Evolutionary conservation across 2,888 invertebrate species (phyloP), one percentile per base, ranked within the genome.

Genomic region (Apantesis nais): DNA sequence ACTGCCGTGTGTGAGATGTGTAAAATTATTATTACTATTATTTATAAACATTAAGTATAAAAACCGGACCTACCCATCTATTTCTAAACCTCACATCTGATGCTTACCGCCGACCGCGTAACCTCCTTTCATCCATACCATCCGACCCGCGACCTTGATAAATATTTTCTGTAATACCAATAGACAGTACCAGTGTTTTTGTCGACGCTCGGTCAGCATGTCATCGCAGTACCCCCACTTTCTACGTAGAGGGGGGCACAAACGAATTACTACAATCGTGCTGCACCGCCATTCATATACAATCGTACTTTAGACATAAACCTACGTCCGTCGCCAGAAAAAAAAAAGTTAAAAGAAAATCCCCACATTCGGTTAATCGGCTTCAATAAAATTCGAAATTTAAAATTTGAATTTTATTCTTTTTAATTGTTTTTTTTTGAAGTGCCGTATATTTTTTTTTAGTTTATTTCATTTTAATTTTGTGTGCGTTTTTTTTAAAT

Each of bases 231-330:
- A 58, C 72, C 83, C 81, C 81, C 81, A 78, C 81, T 79, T 76
- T 75, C 70, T 68, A 29, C 58, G 71, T 67, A 74, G 81, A 60
- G 84, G 85, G n/a, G 84, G 83, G 78, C 78, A 41, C 72, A 70
- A 71, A 79, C n/a, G 77, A 76, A 75, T 78, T 73, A 78, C 78
- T 77, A 76, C 74, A 75, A 76, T 81, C 65, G 37, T 22, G 72
- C 66, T 58, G 52, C 34, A 29, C 65, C 25, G 12, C 34, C 79
- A 80, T 78, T 81, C 81, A 82, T 79, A 80, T 67, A 69, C 52
- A 69, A 66, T 71, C 74, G 72, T 63, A 73, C 79, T 81, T 78
- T 78, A 80, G 70, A 76, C 71, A 68, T 70, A 72, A 70, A 70
- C 68, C 4, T 69, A 76, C 74, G 74, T 74, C 74, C 58, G 63